phyloP scores from a whole-genome alignment of 2,113 vertebrate species.

The Campylorhamphus procurvoides region DNA sequence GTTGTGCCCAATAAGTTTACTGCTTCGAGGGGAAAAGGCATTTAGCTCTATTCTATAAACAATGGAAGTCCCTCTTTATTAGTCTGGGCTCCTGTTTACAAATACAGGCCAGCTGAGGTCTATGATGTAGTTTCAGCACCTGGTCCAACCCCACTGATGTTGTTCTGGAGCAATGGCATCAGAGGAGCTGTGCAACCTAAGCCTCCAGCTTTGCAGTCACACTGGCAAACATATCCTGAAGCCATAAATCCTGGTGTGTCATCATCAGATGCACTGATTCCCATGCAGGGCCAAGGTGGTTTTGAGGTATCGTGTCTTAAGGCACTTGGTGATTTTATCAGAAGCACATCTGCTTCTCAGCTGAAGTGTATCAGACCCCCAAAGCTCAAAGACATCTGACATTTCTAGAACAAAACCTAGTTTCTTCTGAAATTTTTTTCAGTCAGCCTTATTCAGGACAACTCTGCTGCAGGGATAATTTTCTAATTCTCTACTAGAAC shows the following conservation, averaged over 20 bases:
- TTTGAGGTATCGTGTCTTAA: background rate
- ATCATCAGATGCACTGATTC: background rate
- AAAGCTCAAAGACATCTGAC: background rate
- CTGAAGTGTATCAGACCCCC: background rate
- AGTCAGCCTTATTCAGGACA: background rate
- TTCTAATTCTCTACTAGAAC: background rate
- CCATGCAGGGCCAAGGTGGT: background rate
- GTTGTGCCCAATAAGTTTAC: background rate
- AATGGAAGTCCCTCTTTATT: background rate
- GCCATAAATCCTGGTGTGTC: background rate
- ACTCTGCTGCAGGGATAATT: background rate
- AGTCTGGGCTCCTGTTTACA: background rate
- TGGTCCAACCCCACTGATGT: background rate
- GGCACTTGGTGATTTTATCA: background rate
- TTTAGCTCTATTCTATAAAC: background rate
- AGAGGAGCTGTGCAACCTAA: background rate
- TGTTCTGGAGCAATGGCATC: background rate
- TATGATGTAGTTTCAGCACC: background rate
- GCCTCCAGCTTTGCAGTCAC: background rate
- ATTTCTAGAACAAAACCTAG: background rate
- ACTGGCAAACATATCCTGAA: background rate
- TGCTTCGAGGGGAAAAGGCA: background rate
- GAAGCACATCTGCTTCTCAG: background rate
- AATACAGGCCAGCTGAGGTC: background rate
- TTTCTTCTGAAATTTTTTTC: background rate